These are phyloP conservation scores for Nematolebias whitei DNA, from an alignment of 2,113 vertebrate species.

Conservation along the genomic window DNA sequence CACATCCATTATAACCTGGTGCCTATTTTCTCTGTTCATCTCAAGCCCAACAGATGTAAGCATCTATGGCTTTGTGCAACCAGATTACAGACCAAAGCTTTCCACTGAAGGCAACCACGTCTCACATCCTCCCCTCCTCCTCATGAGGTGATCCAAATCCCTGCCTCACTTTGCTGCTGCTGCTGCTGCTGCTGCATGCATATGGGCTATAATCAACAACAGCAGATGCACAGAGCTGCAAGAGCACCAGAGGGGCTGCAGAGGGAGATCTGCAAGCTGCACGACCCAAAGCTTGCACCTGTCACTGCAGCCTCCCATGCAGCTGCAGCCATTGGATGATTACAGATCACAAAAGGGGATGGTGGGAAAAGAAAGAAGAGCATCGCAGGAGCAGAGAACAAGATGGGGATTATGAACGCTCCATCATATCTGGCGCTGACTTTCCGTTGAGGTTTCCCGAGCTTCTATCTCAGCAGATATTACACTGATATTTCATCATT, in stretches of 20 bases:
- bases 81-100: conserved; percentile 40
- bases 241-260: conserved; percentile 32
- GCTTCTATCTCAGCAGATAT: conserved; percentile 54
- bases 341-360: conserved; percentile 28
- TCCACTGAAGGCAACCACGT: conserved; percentile 35
- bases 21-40: conserved; percentile 16
- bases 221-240: not conserved
- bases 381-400: conserved; percentile 12
- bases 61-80: conserved; percentile 9
- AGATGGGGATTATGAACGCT: conserved; percentile 54
- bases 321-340: conserved; percentile 17
- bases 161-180: conserved; percentile 39
- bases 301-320: conserved; percentile 39
- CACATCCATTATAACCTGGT: conserved; percentile 23
- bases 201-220: conserved; percentile 65
- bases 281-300: conserved; percentile 54
- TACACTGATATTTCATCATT: conserved; percentile 74
- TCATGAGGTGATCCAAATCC: conserved; percentile 49
- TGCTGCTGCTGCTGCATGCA: conserved; percentile 54
- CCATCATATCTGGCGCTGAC: conserved; percentile 45
- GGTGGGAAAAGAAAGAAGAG: conserved; percentile 7
- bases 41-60: conserved; percentile 1
- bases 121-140: conserved; percentile 16
- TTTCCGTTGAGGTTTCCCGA: conserved; percentile 53
- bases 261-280: conserved; percentile 57